Evolutionary conservation across 2,113 vertebrate genomes (phyloP), one percentile per base, ranked within the genome.

Genomic region (Eulemur macaco): DNA sequence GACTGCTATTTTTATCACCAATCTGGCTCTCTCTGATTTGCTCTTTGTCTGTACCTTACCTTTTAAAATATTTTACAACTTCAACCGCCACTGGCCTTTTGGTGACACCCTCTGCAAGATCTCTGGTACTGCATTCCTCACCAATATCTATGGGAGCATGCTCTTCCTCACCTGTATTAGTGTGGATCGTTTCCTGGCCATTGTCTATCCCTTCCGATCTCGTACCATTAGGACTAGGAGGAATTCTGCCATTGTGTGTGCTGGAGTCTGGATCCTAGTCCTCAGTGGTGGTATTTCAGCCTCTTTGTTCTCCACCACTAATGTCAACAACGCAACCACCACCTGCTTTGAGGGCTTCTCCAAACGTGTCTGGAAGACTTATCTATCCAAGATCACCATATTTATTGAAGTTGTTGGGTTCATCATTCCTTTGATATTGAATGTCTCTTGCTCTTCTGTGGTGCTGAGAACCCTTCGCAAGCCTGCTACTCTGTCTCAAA

Each of bases 81-180:
- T 99, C 85, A 99, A 99, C 97, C 99, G 99, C 91, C 99, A 99
- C 89, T 99, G 99, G 99, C 99, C 99, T 2, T 99, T 99, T 2
- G 99, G 99, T n/a, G 99, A 99, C 10, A 99, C 98, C 21, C 98
- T 99, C 64, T 99, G 99, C 98, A 99, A 99, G 98, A 99, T 99
- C 34, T 99, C 99, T 0, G 99, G 99, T 12, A 99, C 99, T 0
- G 99, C 99, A 3, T 99, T 99, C 93, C 99, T 99, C 98, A 99
- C 99, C 63, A 99, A 99, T 97, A 99, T 99, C 98, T 99, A 99
- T 0, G 99, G 99, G 93, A 99, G 99, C 98, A 99, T 99, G 99
- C 97, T 99, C 80, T 99, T 99, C 98, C 99, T 99, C 96, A 99
- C 99, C 14, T 99, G 99, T 98, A 99, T 99, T 97, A 99, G 99